Evolutionary conservation across 2,113 vertebrate species (phyloP).

Genomic region (Xenopus laevis): DNA sequence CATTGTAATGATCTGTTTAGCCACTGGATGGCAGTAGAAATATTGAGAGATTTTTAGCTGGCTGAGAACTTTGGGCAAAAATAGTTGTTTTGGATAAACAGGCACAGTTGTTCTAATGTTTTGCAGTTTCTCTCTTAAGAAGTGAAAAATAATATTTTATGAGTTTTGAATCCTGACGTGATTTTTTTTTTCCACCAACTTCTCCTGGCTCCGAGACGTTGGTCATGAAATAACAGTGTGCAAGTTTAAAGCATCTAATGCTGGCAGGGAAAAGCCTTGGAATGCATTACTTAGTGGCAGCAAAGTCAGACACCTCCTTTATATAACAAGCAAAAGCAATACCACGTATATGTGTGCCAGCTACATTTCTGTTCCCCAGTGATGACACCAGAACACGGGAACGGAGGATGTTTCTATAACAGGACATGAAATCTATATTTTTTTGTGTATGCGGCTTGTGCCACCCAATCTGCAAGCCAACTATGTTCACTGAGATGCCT

Average conservation of each 20-base stretch:
- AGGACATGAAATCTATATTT: slow-evolving; percentile 18
- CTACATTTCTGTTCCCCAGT: slow-evolving; percentile 21
- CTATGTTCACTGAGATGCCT: neutral
- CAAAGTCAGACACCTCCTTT: slow-evolving; percentile 23
- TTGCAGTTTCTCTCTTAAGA: slow-evolving; percentile 47
- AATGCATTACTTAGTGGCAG: slow-evolving; percentile 20
- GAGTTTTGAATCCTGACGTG: slow-evolving; percentile 26
- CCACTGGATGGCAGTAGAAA: slow-evolving; percentile 20
- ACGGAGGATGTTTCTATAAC: slow-evolving; percentile 7
- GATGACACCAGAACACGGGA: slow-evolving; percentile 18
- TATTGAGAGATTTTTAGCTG: neutral
- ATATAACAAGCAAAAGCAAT: slow-evolving; percentile 18
- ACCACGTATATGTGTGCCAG: slow-evolving; percentile 15
- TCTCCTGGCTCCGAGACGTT: slow-evolving; percentile 9
- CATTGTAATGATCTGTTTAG: neutral
- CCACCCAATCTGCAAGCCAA: slow-evolving; percentile 23
- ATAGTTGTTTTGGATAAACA: slow-evolving; percentile 36
- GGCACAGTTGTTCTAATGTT: slow-evolving; percentile 44
- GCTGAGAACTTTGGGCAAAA: slow-evolving; percentile 17
- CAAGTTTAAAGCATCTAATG: slow-evolving; percentile 3
- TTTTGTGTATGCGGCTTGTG: slow-evolving; percentile 4
- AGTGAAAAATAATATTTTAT: slow-evolving; percentile 48
- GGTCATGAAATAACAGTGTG: slow-evolving; percentile 27
- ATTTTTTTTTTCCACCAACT: slow-evolving; percentile 32
- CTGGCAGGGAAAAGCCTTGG: slow-evolving; percentile 24